Evolutionary conservation across 35 echinoderm and acorn worm species (phyloP).

Genomic region (Strongylocentrotus purpuratus): DNA sequence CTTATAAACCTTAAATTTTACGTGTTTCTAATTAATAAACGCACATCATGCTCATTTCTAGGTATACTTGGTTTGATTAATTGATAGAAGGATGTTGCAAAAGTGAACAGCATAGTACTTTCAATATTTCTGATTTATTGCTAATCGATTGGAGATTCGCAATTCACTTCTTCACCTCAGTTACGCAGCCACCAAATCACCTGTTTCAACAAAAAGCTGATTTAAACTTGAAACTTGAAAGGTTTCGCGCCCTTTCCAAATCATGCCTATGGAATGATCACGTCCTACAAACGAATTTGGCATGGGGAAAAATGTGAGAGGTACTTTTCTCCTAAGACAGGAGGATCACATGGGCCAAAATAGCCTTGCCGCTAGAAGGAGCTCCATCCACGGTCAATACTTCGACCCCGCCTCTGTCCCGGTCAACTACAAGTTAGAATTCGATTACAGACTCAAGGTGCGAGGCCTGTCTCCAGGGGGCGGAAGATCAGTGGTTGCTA

Average conservation of each 20-base stretch:
- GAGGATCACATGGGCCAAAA: not conserved
- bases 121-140: too few relatives aligned
- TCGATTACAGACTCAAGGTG: not conserved
- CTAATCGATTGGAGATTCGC: too few relatives aligned
- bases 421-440: slow-evolving; percentile 8
- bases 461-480: not conserved
- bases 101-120: too few relatives aligned
- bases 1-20: too few relatives aligned
- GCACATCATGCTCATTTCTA: too few relatives aligned
- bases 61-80: too few relatives aligned
- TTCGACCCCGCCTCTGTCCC: slow-evolving; percentile 12
- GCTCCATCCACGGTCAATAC: slow-evolving; percentile 8
- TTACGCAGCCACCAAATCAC: not conserved
- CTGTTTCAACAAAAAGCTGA: not conserved
- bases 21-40: too few relatives aligned
- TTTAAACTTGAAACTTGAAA: not conserved
- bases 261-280: not conserved
- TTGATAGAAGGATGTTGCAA: too few relatives aligned
- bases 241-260: not conserved
- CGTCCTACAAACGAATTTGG: not conserved
- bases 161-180: too few relatives aligned
- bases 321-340: not conserved
- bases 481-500: not conserved
- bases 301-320: not conserved
- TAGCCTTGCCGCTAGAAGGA: not conserved